These are phyloP conservation scores for Ganaspis brasiliensis DNA, from an alignment of 2,888 invertebrate genomes.

Conservation along the genomic window DNA sequence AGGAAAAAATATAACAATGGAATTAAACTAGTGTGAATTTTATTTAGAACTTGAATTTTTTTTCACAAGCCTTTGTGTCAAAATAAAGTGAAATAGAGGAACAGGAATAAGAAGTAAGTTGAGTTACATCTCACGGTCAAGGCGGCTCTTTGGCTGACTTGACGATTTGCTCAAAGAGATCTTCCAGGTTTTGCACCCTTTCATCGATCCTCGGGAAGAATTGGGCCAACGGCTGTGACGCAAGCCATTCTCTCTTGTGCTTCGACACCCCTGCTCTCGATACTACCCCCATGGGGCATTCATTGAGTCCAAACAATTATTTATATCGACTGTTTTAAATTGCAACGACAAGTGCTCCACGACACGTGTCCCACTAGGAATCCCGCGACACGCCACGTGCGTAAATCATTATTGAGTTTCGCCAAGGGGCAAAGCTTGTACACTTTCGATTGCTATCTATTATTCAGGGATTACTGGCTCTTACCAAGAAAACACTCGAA, in stretches of 20 bases:
- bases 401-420: conserved; percentile 42
- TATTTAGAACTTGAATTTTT: too few relatives aligned
- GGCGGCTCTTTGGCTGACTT: conserved; percentile 50
- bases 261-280: conserved; percentile 49
- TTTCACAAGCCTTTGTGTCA: too few relatives aligned
- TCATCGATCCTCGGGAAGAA: conserved; percentile 68
- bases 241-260: conserved; percentile 49
- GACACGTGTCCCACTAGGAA: conserved; percentile 31
- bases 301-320: conserved; percentile 63
- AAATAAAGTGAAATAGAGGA: too few relatives aligned
- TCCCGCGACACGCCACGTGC: conserved; percentile 17
- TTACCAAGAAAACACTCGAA: neutral
- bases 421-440: conserved; percentile 18
- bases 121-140: conserved; percentile 45
- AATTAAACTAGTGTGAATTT: too few relatives aligned
- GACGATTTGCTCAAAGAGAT: conserved; percentile 61
- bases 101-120: too few relatives aligned
- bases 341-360: conserved; percentile 40
- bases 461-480: conserved; percentile 30
- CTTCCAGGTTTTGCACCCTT: conserved; percentile 62
- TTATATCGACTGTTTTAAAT: conserved; percentile 62
- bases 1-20: too few relatives aligned
- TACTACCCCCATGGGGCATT: conserved; percentile 57
- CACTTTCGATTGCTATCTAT: conserved; percentile 33
- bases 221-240: conserved; percentile 66